Percentiles rank a stretch among this genome's conserved stretches.
These are phyloP conservation scores for Ormyrus thymus DNA, from an alignment of 2,888 invertebrate species.

Conservation along the genomic window DNA sequence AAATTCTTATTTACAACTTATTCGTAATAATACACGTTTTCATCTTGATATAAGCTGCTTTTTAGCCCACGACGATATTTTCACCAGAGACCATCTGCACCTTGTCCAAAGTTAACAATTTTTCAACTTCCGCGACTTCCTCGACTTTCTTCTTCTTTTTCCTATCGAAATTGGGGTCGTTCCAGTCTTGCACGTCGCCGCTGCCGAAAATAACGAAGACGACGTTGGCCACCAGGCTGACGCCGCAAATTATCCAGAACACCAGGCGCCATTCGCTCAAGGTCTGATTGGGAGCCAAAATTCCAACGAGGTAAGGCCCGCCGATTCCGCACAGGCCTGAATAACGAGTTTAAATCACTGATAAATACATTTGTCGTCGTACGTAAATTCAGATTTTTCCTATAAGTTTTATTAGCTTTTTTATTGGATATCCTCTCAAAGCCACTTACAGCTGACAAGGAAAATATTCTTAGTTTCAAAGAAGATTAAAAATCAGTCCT, in stretches of 20 bases:
- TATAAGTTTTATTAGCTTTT: too few species aligned
- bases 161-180: slow-evolving; percentile 75
- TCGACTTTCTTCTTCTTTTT: slow-evolving; percentile 25
- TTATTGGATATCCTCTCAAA: too few species aligned
- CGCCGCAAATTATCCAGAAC: slow-evolving; percentile 84
- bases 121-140: slow-evolving; percentile 14
- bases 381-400: too few species aligned
- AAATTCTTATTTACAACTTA: too few species aligned
- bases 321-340: slow-evolving; percentile 83
- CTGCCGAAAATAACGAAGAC: slow-evolving; percentile 82
- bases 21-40: too few species aligned
- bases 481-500: too few species aligned
- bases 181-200: slow-evolving; percentile 85
- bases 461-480: too few species aligned
- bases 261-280: slow-evolving; percentile 80
- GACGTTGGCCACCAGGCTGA: slow-evolving; percentile 80
- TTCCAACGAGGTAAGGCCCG: slow-evolving; percentile 80
- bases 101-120: slow-evolving; percentile 29
- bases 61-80: too few species aligned
- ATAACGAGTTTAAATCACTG: slow-evolving; percentile 62
- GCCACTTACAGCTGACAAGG: too few species aligned
- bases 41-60: too few species aligned
- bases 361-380: neutral
- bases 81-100: slow-evolving; percentile 12
- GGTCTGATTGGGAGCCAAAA: slow-evolving; percentile 77